phyloP scores from a whole-genome alignment of 2,888 invertebrate genomes.

The Dasysyrphus tricinctus region DNA sequence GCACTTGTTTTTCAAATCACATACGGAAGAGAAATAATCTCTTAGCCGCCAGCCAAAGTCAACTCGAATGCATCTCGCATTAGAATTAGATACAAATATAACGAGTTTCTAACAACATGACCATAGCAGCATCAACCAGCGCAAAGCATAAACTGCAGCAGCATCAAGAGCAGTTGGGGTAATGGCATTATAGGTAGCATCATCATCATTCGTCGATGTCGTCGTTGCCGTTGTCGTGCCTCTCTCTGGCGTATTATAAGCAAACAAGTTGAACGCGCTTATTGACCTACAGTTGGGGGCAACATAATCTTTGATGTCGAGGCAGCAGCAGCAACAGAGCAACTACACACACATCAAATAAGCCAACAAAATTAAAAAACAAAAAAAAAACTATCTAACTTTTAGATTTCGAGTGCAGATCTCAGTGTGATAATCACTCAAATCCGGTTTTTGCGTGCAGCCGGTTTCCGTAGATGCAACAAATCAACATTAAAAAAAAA shows the following conservation, averaged over 20 bases:
- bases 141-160: too few species aligned
- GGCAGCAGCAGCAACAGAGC: slow-evolving; percentile 33
- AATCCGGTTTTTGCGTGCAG: slow-evolving; percentile 67
- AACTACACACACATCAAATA: slow-evolving; percentile 6
- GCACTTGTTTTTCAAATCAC: slow-evolving; percentile 57
- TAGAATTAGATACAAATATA: slow-evolving; percentile 60
- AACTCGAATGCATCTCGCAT: slow-evolving; percentile 65
- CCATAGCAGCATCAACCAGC: slow-evolving; percentile 8
- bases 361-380: not conserved
- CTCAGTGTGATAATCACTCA: slow-evolving; percentile 64
- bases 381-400: slow-evolving; percentile 54
- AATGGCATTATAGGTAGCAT: slow-evolving; percentile 57
- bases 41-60: slow-evolving; percentile 57
- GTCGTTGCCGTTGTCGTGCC: slow-evolving; percentile 2
- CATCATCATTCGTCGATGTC: slow-evolving; percentile 27
- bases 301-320: slow-evolving; percentile 73
- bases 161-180: slow-evolving; percentile 23
- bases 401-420: slow-evolving; percentile 69
- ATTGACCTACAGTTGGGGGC: slow-evolving; percentile 76
- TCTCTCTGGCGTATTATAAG: slow-evolving; percentile 47
- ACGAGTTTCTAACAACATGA: slow-evolving; percentile 56
- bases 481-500: slow-evolving; percentile 20
- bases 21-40: slow-evolving; percentile 66
- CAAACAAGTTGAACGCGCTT: slow-evolving; percentile 74
- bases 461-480: slow-evolving; percentile 39